A percentile compares a stretch with the other conserved stretches of the same genome.
phyloP scores from a whole-genome alignment of 2,888 invertebrate species.

The Idaea dimidiata region DNA sequence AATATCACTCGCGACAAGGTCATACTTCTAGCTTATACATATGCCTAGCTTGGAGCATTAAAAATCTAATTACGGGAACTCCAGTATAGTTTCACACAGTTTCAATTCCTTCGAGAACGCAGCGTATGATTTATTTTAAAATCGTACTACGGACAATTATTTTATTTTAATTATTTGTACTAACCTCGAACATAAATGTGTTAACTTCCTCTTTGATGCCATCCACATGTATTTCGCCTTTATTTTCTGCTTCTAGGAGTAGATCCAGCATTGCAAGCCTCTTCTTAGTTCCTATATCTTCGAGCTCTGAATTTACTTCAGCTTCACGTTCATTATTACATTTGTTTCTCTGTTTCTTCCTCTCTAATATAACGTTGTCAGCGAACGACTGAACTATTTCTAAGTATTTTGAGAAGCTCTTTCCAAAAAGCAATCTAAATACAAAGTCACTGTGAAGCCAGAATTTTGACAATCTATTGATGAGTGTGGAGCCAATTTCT shows the following conservation, averaged over 20 bases:
- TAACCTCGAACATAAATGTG: constrained; percentile 78
- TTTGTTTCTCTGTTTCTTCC: constrained; percentile 39
- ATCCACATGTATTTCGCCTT: constrained; percentile 78
- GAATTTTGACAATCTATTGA: constrained; percentile 58
- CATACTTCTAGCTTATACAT: no score
- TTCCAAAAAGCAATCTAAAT: constrained; percentile 61
- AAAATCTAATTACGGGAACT: no score
- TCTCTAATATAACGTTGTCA: constrained; percentile 76
- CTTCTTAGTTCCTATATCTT: constrained; percentile 48
- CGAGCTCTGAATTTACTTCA: constrained; percentile 14
- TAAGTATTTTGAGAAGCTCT: constrained; percentile 65
- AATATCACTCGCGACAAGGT: no score
- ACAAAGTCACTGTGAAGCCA: constrained; percentile 80
- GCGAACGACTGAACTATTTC: constrained; percentile 75
- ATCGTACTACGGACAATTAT: neutral
- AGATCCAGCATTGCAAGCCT: constrained; percentile 84
- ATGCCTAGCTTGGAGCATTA: neutral
- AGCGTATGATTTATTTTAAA: neutral
- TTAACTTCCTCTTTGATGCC: constrained; percentile 86
- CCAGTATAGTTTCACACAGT: no score
- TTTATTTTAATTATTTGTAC: no score
- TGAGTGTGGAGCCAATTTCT: constrained; percentile 45
- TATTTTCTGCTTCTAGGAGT: constrained; percentile 79
- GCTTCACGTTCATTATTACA: constrained; percentile 10
- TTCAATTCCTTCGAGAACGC: neutral